Base-by-base conservation (phyloP, 1,140 invertebrate species). In the Solen grandis region DNA sequence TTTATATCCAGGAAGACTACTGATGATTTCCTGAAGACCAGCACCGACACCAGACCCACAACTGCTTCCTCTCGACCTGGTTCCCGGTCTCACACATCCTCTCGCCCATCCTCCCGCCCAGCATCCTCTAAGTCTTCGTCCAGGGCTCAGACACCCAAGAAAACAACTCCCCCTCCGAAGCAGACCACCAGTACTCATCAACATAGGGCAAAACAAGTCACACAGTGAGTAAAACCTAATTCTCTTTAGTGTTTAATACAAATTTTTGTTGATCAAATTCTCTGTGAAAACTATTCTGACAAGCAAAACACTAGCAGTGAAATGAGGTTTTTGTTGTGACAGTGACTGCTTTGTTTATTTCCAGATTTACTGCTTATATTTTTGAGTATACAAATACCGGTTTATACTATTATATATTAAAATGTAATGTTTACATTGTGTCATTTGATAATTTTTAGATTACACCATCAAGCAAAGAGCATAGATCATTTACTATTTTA, bases 171-270 rank as follows among this genome's bases (percentile, higher is more conserved):
- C n/a, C n/a, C n/a, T n/a, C n/a, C 66, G 55, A 54, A 27, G 33
- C n/a, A n/a, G n/a, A n/a, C n/a, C n/a, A n/a, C n/a, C n/a, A n/a
- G 19, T 10, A 10, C 41, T 19, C 41, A 46, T 46, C 41, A 72
- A 59, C 69, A 72, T 5, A 57, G 69, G 35, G 69, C 69, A n/a
- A 72, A 72, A 59, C 69, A 72, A 57, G 69, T 59, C 31, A 72
- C 69, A 22, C 69, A 72, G 69, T 72, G 59, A 72, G 69, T 4
- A 10, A 72, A 2, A 31, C 55, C 29, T 2, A n/a, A 46, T 1
- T 66, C 5, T 31, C 29, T 27, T 60, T 8, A 27, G 35, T 19
- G 10, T 50, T 50, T 50, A 13, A 13, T 19, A 13, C 19, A 50
- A 13, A 19, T 19, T 50, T 50, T 19, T 19, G 8, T 50, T 19